Evolutionary conservation across 2,113 vertebrate genomes (phyloP).

Genomic region (Alosa alosa): DNA sequence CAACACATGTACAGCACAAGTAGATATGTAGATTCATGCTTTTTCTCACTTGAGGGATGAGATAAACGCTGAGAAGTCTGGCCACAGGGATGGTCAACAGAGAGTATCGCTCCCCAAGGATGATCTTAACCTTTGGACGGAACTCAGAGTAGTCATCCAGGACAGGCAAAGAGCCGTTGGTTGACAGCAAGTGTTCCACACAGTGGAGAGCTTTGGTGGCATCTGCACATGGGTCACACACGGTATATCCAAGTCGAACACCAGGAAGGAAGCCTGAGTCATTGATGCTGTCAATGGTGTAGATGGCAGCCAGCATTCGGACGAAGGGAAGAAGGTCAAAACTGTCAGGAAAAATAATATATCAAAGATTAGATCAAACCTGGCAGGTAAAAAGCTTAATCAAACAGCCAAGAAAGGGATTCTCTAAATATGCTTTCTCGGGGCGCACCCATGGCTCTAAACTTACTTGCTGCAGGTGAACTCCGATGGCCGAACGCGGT

Average conservation of each 20-base stretch:
- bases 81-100: constrained; percentile 63
- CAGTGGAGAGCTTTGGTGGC: constrained; percentile 57
- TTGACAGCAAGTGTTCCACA: constrained; percentile 50
- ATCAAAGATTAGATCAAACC: background rate
- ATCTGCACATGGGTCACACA: constrained; percentile 64
- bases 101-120: constrained; percentile 63
- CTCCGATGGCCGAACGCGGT: constrained; percentile 28
- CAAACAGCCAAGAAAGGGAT: background rate
- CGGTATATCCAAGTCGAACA: constrained; percentile 62
- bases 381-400: background rate
- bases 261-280: constrained; percentile 62
- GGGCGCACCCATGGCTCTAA: background rate
- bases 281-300: constrained; percentile 65
- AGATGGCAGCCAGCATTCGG: constrained; percentile 52
- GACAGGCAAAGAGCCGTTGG: constrained; percentile 38
- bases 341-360: constrained; percentile 40
- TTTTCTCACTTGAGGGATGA: constrained; percentile 62
- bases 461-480: constrained; percentile 48
- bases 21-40: background rate
- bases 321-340: constrained; percentile 52
- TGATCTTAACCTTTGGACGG: constrained; percentile 54
- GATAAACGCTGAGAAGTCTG: constrained; percentile 59
- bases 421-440: background rate
- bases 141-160: constrained; percentile 48
- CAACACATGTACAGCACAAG: constrained; percentile 3